Evolutionary conservation across 1,140 invertebrate species (phyloP).

Genomic region (Cephus cinctus): DNA sequence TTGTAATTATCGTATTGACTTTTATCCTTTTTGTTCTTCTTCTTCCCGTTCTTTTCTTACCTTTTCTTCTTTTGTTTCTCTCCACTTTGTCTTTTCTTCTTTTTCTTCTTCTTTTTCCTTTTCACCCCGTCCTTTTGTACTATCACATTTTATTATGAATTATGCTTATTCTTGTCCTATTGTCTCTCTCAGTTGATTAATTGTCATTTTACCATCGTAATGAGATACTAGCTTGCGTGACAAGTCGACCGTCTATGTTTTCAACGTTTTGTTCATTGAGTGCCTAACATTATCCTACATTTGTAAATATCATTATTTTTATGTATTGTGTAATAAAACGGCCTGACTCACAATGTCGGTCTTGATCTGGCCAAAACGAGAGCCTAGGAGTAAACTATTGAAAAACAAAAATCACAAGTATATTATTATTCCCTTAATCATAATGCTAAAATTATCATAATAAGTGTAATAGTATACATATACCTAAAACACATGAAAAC

Average conservation of each 20-base stretch:
- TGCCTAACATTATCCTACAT: too few species aligned
- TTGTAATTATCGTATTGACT: neutral
- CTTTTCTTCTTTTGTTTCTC: too few species aligned
- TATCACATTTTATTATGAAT: neutral
- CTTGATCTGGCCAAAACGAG: neutral
- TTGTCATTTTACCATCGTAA: neutral
- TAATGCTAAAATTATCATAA: too few species aligned
- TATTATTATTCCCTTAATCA: too few species aligned
- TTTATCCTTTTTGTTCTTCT: too few species aligned
- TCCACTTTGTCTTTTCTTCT: too few species aligned
- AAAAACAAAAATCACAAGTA: too few species aligned
- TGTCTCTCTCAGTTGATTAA: neutral
- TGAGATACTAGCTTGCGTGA: neutral
- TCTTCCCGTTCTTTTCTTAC: too few species aligned
- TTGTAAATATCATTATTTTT: conserved; percentile 9
- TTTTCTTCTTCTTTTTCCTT: neutral
- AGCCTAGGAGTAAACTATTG: conserved; percentile 4
- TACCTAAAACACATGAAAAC: too few species aligned
- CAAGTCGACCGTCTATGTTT: conserved; percentile 3
- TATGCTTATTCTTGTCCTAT: neutral
- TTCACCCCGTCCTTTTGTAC: neutral
- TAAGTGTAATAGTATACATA: too few species aligned
- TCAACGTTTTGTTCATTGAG: conserved; percentile 7
- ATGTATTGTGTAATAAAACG: conserved; percentile 6
- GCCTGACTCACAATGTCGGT: too few species aligned